phyloP scores from a whole-genome alignment of 2,797 vertebrate species.

The Taeniopygia guttata region DNA sequence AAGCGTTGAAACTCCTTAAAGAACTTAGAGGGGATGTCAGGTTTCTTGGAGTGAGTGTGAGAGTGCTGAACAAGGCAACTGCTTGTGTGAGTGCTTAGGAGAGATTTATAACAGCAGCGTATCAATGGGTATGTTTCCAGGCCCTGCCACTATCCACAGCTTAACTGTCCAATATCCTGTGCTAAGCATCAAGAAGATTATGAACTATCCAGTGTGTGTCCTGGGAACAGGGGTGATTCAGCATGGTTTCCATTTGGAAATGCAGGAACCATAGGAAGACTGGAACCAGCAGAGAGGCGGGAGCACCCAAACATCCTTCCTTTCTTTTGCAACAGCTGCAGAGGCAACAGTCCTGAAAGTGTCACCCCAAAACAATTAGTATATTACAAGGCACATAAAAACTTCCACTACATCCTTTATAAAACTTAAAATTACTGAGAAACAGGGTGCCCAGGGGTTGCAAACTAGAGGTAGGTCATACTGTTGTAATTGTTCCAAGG shows the following conservation, averaged over 20 bases:
- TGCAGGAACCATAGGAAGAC: not conserved
- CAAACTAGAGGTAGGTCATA: not conserved
- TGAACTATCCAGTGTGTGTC: not conserved
- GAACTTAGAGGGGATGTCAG: not conserved
- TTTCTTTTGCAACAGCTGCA: not conserved
- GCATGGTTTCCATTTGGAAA: not conserved
- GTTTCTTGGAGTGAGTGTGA: not conserved
- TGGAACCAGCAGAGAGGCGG: not conserved
- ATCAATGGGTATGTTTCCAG: not conserved
- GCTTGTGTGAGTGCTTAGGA: not conserved
- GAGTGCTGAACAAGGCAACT: not conserved
- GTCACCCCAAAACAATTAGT: not conserved
- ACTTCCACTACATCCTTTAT: not conserved
- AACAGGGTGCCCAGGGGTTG: not conserved
- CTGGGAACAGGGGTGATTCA: not conserved
- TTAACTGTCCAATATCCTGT: not conserved
- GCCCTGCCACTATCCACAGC: not conserved
- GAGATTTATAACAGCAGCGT: not conserved
- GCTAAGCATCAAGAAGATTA: slow-evolving; percentile 21
- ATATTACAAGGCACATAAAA: not conserved
- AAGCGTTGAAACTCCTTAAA: not conserved
- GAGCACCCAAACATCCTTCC: not conserved
- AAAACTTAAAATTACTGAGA: not conserved
- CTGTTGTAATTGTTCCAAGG: not conserved
- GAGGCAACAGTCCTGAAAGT: not conserved